phyloP scores from a whole-genome alignment of 2,888 invertebrate species.

The Danaus chrysippus region DNA sequence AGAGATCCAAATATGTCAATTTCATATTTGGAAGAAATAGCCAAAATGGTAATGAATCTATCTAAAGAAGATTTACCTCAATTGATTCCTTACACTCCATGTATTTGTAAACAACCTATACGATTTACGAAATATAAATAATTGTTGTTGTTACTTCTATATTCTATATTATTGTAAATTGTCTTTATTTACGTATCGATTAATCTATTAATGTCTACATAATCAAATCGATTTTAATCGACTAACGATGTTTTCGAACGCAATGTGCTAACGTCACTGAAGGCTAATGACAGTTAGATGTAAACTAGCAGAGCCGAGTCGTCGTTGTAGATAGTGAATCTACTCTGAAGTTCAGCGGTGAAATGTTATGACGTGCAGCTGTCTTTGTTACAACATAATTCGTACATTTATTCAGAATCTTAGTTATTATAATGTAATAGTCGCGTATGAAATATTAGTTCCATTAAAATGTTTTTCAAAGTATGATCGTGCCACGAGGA shows the following conservation, averaged over 20 bases:
- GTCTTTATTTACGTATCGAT: not conserved
- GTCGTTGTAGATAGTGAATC: slow-evolving; percentile 31
- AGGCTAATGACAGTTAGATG: slow-evolving; percentile 19
- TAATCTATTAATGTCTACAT: not conserved
- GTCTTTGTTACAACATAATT: slow-evolving; percentile 73
- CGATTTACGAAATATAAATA: slow-evolving; percentile 41
- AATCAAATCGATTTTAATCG: slow-evolving; percentile 14
- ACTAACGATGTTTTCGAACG: slow-evolving; percentile 19
- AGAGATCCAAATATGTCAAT: slow-evolving; percentile 58
- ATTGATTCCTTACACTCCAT: slow-evolving; percentile 44
- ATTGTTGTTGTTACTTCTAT: not conserved
- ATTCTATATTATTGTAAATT: not conserved
- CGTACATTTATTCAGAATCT: slow-evolving; percentile 50
- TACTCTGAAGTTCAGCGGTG: slow-evolving; percentile 49
- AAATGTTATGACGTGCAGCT: slow-evolving; percentile 78
- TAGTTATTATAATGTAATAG: slow-evolving; percentile 64
- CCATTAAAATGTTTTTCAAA: slow-evolving; percentile 66
- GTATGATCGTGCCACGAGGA: slow-evolving; percentile 76
- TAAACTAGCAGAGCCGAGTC: slow-evolving; percentile 13
- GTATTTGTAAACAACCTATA: slow-evolving; percentile 43
- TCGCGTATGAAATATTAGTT: slow-evolving; percentile 44
- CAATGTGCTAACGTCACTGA: slow-evolving; percentile 4
- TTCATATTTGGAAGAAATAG: slow-evolving; percentile 56
- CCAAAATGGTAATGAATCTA: slow-evolving; percentile 47
- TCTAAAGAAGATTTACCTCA: slow-evolving; percentile 47